Evolutionary conservation across 1,140 invertebrate species (phyloP).

Genomic region (Anastatus disparis): DNA sequence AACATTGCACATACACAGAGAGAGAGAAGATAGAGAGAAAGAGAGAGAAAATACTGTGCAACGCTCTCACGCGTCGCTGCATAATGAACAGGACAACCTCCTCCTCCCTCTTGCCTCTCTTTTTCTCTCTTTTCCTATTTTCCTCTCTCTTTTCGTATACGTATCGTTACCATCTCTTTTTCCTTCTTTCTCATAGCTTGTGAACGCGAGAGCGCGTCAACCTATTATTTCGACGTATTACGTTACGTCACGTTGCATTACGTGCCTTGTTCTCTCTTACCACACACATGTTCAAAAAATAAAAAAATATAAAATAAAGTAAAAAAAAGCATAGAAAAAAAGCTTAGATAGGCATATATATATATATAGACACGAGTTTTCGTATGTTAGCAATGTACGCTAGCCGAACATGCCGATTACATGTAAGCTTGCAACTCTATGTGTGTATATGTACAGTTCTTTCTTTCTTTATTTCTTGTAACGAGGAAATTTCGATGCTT

Average conservation of each 20-base stretch:
- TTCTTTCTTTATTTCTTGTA: not conserved
- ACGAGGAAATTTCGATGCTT: no score
- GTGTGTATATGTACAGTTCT: no score
- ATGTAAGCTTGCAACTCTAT: no score
- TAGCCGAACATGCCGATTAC: conserved; percentile 30
- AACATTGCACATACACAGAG: no score
- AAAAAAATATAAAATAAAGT: no score
- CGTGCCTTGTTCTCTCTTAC: conserved; percentile 29
- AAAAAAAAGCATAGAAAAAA: no score
- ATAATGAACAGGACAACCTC: conserved; percentile 62
- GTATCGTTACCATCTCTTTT: not conserved
- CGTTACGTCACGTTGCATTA: conserved; percentile 60
- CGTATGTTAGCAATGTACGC: conserved; percentile 1
- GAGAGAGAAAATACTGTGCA: no score
- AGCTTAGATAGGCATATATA: no score
- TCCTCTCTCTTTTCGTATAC: not conserved
- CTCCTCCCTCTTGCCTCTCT: conserved; percentile 32
- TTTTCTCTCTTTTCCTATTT: conserved; percentile 11
- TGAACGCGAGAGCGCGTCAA: conserved; percentile 46
- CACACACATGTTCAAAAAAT: no score
- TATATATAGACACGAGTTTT: conserved; percentile 4
- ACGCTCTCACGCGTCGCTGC: conserved; percentile 50
- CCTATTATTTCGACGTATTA: conserved; percentile 61
- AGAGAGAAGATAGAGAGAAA: no score
- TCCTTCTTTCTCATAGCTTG: not conserved